Base-by-base conservation (phyloP, 2,888 invertebrate genomes). In the Argyresthia goedartella region DNA sequence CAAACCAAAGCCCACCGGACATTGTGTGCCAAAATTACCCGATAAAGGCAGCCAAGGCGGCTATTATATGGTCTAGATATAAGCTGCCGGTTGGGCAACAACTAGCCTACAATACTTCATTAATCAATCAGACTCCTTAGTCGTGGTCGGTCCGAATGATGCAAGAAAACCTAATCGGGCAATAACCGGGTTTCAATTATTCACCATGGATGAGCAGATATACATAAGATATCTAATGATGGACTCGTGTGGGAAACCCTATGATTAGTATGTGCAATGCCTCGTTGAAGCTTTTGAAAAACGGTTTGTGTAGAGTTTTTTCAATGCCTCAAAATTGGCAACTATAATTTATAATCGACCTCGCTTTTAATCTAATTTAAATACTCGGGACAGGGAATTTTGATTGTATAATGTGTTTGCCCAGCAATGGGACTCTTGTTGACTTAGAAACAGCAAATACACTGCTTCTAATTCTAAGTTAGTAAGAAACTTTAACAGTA, bases 51-150 rank as follows among this genome's bases (percentile, higher is more conserved):
- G 57, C 58, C 56, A 61, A 64, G 59, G 65, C 56, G 63, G 58
- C 61, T 55, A 72, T 71, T 72, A 71, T 57, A 60, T 60, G 60
- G 64, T 64, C 59, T 69, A 73, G 71, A 70, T 25, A 25, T 65
- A 66, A 73, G 67, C 71, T 25, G 25, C 72, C 56, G 67, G 65
- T 69, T 79, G 61, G 57, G 63, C 66, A 72, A 72, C 60, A 55
- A 59, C 59, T 57, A 61, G 57, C 60, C 62, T 58, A 60, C 51
- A 57, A 54, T 60, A 59, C 62, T 63, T 72, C 71, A 71, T 76
- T 71, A 73, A 75, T 73, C 72, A 73, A 74, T 71, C 66, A 59
- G 64, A 69, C 68, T 67, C 71, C 65, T 64, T 64, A 65, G 60
- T 73, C 70, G 69, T 68, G 62, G 60, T 64, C 16, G 42, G 57